Percentiles rank a stretch among this genome's conserved stretches.
Conservation (phyloP, 2,888 invertebrate species). For the Athalia circularis region DNA sequence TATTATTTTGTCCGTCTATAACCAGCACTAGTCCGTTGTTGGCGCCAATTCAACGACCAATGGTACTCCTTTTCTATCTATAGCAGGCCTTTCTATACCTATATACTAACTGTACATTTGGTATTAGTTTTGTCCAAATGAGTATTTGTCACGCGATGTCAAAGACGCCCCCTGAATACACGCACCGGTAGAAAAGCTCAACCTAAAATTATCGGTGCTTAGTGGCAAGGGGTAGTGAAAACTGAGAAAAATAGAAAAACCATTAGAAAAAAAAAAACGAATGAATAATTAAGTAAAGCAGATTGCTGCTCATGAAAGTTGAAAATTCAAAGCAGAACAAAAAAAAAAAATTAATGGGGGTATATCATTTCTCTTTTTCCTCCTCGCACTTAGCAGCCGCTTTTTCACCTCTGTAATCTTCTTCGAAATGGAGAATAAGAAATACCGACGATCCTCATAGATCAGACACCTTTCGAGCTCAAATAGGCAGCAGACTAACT, state of each 20-base stretch:
- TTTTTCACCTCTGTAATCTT: too few relatives aligned
- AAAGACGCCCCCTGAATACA: constrained; percentile 50
- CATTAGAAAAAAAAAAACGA: neutral
- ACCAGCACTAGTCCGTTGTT: constrained; percentile 8
- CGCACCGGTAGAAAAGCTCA: constrained; percentile 48
- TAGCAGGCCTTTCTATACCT: neutral
- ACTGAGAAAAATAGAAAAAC: constrained; percentile 5
- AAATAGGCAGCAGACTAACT: neutral
- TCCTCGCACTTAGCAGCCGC: too few relatives aligned
- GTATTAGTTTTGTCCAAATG: constrained; percentile 49
- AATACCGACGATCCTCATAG: neutral
- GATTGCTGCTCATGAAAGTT: too few relatives aligned
- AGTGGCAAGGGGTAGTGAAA: neutral
- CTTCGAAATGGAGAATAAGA: neutral
- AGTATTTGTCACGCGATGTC: constrained; percentile 52
- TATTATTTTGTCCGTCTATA: constrained; percentile 1
- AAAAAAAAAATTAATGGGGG: too few relatives aligned
- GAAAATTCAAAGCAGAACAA: too few relatives aligned
- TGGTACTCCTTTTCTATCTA: constrained; percentile 10
- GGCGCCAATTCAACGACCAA: constrained; percentile 40
- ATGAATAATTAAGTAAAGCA: constrained; percentile 1
- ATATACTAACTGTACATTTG: neutral
- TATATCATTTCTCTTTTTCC: too few relatives aligned
- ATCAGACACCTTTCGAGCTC: neutral
- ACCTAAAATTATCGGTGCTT: constrained; percentile 37